Conservation (phyloP, 2,113 vertebrate species). For the Syrmaticus mikado region DNA sequence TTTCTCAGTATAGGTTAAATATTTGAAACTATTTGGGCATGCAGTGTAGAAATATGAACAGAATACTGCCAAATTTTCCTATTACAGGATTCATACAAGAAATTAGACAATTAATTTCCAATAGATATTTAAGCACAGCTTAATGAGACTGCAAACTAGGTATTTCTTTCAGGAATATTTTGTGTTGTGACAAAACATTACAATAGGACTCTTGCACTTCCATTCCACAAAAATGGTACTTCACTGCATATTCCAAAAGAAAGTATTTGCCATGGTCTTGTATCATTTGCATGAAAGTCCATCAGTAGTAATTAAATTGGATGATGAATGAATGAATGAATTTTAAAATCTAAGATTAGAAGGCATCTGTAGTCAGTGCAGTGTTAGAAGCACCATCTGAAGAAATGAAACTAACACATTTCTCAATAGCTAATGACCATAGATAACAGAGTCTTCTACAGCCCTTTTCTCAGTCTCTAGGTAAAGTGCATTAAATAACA, state of each 20-base stretch:
- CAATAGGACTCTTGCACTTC: neutral
- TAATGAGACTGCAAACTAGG: neutral
- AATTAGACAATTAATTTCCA: neutral
- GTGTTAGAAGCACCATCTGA: neutral
- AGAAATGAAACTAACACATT: neutral
- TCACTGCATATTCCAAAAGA: neutral
- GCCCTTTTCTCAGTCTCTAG: neutral
- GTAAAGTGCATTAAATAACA: neutral
- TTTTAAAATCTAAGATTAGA: neutral
- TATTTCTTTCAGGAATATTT: neutral
- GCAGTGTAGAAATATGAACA: neutral
- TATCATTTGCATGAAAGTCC: neutral
- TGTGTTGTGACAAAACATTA: neutral
- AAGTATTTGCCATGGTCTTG: neutral
- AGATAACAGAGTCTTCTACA: neutral
- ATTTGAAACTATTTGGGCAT: neutral
- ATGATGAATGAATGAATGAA: neutral
- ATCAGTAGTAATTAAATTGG: neutral
- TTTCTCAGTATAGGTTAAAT: neutral
- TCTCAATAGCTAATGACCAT: neutral
- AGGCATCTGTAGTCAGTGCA: neutral
- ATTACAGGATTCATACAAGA: neutral
- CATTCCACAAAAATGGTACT: neutral
- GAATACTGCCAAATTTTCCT: neutral
- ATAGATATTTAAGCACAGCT: neutral